phyloP scores from a whole-genome alignment of 2,888 invertebrate species.

The Tiliacea citrago region DNA sequence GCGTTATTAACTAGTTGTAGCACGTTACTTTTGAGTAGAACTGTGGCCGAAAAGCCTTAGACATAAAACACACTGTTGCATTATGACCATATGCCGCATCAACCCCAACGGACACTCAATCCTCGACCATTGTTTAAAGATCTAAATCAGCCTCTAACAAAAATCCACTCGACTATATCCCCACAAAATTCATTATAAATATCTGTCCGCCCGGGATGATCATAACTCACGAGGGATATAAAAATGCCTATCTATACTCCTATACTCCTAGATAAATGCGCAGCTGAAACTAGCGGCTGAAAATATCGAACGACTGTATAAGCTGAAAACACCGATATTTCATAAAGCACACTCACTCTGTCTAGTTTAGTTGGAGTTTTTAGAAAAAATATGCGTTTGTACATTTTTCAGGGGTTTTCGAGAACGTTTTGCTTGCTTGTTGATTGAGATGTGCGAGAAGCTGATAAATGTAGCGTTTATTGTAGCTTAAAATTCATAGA shows the following conservation, averaged over 20 bases:
- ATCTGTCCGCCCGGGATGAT: slow-evolving; percentile 57
- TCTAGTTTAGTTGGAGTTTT: slow-evolving; percentile 70
- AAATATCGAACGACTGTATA: slow-evolving; percentile 71
- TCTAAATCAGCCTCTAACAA: slow-evolving; percentile 65
- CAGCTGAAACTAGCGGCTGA: slow-evolving; percentile 64
- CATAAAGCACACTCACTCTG: slow-evolving; percentile 72
- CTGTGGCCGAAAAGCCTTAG: background rate
- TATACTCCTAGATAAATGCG: slow-evolving; percentile 71
- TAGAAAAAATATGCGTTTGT: slow-evolving; percentile 57
- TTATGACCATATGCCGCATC: background rate
- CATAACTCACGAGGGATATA: slow-evolving; percentile 70
- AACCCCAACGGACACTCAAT: slow-evolving; percentile 18
- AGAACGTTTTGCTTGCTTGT: slow-evolving; percentile 21
- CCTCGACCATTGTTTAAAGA: slow-evolving; percentile 54
- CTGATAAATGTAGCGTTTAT: slow-evolving; percentile 23
- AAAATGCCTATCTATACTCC: slow-evolving; percentile 69
- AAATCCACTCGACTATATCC: slow-evolving; percentile 50
- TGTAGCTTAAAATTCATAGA: background rate
- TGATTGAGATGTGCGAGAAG: slow-evolving; percentile 27
- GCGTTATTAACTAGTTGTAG: background rate
- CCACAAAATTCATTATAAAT: slow-evolving; percentile 65
- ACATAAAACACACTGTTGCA: slow-evolving; percentile 27
- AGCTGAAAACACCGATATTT: slow-evolving; percentile 74
- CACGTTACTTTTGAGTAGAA: no score
- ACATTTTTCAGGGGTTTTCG: slow-evolving; percentile 40